Conservation (phyloP, 2,797 vertebrate genomes). For the Thunnus albacares region DNA sequence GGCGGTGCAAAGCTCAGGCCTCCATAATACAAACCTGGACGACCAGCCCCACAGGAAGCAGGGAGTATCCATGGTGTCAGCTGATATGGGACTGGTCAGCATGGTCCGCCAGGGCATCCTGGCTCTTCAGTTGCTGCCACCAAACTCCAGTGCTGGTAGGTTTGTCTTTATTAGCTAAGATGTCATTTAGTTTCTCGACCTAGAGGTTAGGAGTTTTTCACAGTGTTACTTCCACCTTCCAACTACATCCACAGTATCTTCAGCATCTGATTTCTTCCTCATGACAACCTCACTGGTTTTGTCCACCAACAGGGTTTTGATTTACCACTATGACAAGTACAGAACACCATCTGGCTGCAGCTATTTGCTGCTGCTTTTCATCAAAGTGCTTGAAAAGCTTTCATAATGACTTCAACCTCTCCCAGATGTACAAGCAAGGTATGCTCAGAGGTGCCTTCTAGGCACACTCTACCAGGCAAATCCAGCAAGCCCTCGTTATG, state of each 20-base stretch:
- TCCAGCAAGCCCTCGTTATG: no score
- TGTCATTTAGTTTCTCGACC: background rate
- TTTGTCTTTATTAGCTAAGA: background rate
- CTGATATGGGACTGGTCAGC: constrained; percentile 96
- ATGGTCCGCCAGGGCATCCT: constrained; percentile 98
- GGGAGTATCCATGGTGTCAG: constrained; percentile 93
- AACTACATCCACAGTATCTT: background rate
- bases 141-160: constrained; percentile 96
- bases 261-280: background rate
- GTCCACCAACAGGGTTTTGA: no score
- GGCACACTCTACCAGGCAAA: no score
- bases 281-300: no score
- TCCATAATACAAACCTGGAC: constrained; percentile 78
- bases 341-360: no score
- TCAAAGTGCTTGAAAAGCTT: no score
- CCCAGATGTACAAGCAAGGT: no score
- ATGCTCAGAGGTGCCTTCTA: no score
- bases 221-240: background rate
- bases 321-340: no score
- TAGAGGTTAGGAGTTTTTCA: background rate
- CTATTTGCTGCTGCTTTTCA: no score
- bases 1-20: constrained; percentile 74
- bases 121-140: constrained; percentile 94
- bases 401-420: no score
- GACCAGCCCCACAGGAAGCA: constrained; percentile 83